Evolutionary conservation across 2,113 vertebrate species (phyloP).

Genomic region (Sitta europaea): DNA sequence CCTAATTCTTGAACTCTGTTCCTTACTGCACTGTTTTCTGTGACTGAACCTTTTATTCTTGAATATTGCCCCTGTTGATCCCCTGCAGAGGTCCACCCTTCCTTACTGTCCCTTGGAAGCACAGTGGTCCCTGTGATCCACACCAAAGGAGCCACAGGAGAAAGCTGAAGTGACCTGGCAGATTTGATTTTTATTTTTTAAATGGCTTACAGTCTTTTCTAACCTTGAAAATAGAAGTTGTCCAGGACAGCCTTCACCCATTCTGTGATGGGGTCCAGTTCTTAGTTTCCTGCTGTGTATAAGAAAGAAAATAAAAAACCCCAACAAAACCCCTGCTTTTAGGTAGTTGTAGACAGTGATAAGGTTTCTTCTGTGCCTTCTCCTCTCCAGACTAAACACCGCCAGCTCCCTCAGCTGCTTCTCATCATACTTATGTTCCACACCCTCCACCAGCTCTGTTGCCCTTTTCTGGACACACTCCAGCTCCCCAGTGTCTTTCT

Average conservation of each 20-base stretch:
- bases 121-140: background rate
- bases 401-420: background rate
- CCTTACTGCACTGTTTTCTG: slow-evolving; percentile 8
- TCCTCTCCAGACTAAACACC: background rate
- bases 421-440: background rate
- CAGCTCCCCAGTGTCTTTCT: background rate
- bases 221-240: background rate
- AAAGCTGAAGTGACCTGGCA: background rate
- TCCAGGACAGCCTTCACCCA: background rate
- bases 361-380: background rate
- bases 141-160: background rate
- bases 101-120: background rate
- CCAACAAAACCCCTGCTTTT: too few relatives aligned
- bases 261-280: background rate
- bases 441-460: background rate
- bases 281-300: background rate
- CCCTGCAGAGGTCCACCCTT: background rate
- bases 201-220: background rate
- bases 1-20: slow-evolving; percentile 70
- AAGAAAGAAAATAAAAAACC: too few relatives aligned
- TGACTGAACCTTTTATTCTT: slow-evolving; percentile 30
- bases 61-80: background rate
- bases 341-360: background rate
- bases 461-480: background rate
- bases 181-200: background rate